Evolutionary conservation across 2,113 vertebrate species (phyloP).

Genomic region (Mohoua ochrocephala): DNA sequence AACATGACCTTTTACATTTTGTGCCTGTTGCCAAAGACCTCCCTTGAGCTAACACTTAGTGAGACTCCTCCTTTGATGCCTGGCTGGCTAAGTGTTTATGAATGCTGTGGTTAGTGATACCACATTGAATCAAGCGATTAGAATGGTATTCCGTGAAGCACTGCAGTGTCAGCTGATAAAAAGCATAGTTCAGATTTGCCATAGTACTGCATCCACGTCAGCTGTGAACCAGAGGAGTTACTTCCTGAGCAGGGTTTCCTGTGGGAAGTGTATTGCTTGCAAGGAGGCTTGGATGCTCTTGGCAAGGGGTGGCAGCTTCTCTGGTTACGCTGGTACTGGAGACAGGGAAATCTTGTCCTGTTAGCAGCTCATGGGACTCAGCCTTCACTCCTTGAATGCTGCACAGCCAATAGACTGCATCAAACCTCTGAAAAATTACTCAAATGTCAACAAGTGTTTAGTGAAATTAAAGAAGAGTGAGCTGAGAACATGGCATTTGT

Average conservation of each 20-base stretch:
- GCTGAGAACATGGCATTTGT: not conserved
- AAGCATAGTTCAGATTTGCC: not conserved
- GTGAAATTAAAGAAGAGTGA: not conserved
- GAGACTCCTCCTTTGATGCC: not conserved
- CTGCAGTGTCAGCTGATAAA: not conserved
- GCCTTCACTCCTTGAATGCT: not conserved
- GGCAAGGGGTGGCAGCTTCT: not conserved
- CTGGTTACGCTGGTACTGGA: not conserved
- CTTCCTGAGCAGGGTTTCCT: not conserved
- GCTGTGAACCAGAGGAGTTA: not conserved
- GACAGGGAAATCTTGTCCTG: not conserved
- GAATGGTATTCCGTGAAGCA: not conserved
- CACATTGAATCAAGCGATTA: not conserved
- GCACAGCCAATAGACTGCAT: not conserved
- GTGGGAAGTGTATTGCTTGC: not conserved
- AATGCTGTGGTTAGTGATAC: not conserved
- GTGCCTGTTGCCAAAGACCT: not conserved
- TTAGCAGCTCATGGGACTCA: not conserved
- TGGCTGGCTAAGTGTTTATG: not conserved
- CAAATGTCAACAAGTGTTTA: not conserved
- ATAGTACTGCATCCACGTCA: not conserved
- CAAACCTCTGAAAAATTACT: not conserved
- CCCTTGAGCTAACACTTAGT: not conserved
- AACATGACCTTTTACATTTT: not conserved
- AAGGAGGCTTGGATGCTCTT: not conserved